Conservation (phyloP, 2,797 vertebrate genomes). For the Thripadectes ignobilis region DNA sequence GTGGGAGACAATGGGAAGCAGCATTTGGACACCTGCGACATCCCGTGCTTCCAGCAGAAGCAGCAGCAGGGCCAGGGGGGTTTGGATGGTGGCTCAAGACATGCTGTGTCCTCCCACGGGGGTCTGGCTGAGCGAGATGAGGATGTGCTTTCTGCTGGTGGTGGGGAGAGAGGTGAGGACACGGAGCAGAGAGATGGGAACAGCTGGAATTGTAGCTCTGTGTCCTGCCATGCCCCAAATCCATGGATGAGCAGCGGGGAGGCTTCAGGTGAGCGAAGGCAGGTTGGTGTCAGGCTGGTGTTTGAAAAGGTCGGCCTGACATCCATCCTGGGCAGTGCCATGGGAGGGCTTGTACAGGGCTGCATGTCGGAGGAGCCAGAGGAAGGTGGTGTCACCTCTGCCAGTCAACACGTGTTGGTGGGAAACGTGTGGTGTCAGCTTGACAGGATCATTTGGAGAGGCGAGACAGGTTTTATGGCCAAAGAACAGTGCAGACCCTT, state of each 20-base stretch:
- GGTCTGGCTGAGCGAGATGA: not conserved
- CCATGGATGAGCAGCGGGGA: fast-evolving
- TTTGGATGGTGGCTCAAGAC: fast-evolving
- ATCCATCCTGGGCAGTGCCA: not conserved
- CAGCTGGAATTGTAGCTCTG: not conserved
- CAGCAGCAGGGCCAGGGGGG: fast-evolving
- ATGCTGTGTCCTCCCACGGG: fast-evolving
- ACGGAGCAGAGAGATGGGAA: fast-evolving
- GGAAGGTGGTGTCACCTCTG: not conserved
- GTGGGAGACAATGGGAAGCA: not conserved
- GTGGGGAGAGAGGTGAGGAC: not conserved
- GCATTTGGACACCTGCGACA: not conserved
- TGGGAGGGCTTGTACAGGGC: fast-evolving
- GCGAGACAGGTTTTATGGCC: not conserved
- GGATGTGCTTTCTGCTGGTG: not conserved
- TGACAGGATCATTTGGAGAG: not conserved
- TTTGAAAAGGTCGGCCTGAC: slow-evolving; percentile 11
- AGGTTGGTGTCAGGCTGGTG: not conserved
- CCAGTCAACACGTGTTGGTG: fast-evolving
- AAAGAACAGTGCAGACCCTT: not conserved
- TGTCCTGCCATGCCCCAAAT: fast-evolving
- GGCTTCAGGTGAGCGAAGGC: not conserved
- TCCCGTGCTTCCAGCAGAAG: not conserved
- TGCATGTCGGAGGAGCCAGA: not conserved
- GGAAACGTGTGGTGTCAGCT: not conserved